These are phyloP conservation scores for Acanthurus lineatus DNA, from an alignment of 2,797 vertebrate species.

Conservation along the genomic window DNA sequence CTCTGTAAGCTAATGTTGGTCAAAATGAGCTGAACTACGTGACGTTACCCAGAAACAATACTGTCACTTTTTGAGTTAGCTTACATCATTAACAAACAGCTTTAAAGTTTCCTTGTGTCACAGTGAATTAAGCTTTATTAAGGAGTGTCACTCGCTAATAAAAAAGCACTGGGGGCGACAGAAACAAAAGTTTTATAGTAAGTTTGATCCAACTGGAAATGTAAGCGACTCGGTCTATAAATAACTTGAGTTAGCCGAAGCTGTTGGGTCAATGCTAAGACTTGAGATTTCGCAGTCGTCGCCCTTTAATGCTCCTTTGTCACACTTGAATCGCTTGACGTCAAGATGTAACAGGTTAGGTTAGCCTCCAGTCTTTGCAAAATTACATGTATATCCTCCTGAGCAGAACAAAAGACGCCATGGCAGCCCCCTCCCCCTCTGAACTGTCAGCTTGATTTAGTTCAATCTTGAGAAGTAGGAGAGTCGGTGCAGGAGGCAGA, in stretches of 20 bases:
- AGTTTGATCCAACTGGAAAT: background rate
- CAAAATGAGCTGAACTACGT: background rate
- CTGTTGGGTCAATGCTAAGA: too few species aligned
- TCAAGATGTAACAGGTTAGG: background rate
- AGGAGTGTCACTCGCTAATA: background rate
- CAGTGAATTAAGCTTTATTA: too few species aligned
- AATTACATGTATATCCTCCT: background rate
- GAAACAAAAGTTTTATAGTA: background rate
- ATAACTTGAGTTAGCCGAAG: background rate
- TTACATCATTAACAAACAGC: background rate
- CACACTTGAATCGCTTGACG: background rate
- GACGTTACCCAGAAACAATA: too few species aligned
- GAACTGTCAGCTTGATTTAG: constrained; percentile 24
- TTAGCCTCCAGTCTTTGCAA: background rate
- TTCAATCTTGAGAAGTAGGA: constrained; percentile 14
- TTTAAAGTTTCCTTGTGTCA: background rate
- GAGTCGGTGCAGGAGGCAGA: background rate
- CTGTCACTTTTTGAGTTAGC: too few species aligned
- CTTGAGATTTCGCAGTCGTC: too few species aligned
- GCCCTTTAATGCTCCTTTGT: background rate
- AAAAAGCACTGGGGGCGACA: background rate
- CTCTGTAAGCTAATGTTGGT: background rate
- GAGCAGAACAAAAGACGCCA: constrained; percentile 57
- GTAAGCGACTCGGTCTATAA: background rate
- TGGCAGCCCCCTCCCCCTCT: constrained; percentile 35